Evolutionary conservation across 2,113 vertebrate genomes (phyloP).

Genomic region (Notarius quadriscutis): DNA sequence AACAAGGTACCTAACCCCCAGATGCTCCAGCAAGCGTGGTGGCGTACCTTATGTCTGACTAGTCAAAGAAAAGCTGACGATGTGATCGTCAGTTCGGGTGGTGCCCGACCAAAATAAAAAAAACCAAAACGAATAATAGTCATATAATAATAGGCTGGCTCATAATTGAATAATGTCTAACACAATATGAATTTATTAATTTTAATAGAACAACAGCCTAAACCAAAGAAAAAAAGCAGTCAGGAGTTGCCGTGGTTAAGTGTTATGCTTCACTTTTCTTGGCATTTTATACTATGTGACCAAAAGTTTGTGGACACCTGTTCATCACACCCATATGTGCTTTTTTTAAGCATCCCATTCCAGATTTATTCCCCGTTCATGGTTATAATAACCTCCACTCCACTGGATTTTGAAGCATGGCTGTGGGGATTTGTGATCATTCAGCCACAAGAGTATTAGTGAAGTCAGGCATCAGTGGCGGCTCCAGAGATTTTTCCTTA

Average conservation of each 20-base stretch:
- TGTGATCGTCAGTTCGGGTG: too few relatives aligned
- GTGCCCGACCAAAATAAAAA: too few relatives aligned
- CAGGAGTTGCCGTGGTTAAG: neutral
- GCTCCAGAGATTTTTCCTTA: too few relatives aligned
- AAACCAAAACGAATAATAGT: too few relatives aligned
- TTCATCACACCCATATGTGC: neutral
- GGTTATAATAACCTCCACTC: neutral
- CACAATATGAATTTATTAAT: neutral
- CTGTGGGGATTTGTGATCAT: neutral
- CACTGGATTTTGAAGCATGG: neutral
- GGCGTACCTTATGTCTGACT: too few relatives aligned
- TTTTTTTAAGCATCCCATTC: neutral
- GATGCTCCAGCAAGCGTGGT: too few relatives aligned
- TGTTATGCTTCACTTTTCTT: neutral
- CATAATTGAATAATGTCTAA: neutral
- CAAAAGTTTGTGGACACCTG: neutral
- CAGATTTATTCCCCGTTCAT: neutral
- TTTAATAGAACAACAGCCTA: neutral
- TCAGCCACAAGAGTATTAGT: neutral
- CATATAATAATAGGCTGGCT: neutral
- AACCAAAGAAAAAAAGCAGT: neutral
- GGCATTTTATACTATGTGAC: neutral
- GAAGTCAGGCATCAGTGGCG: too few relatives aligned
- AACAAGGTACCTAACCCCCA: too few relatives aligned
- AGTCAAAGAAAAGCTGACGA: too few relatives aligned